Evolutionary conservation across 2,888 invertebrate genomes (phyloP), one percentile per base, ranked within the genome.

Genomic region (Atrina japonica): DNA sequence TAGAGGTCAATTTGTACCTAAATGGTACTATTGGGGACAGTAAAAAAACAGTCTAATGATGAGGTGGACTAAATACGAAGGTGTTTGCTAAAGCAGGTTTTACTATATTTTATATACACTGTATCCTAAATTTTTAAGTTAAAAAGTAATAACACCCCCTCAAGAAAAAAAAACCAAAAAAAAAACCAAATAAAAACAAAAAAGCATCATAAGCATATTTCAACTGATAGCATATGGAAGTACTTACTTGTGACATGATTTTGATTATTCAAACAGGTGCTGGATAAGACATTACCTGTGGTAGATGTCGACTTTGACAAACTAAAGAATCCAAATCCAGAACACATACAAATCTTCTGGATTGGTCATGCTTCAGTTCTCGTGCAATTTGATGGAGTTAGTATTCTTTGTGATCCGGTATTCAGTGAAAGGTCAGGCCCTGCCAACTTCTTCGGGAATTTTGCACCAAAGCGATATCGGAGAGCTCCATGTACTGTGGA

Each of bases 331-430:
- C 81, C 83, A 30, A 85, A 86, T 29, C 66, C 66, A 6, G 68
- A 76, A 47, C 85, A 83, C 11, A 75, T 90, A 7, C 83, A 86
- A 55, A 81, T 85, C 5, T 88, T 91, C 23, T 92, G 92, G 92
- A 84, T 92, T 2, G 92, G 92, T 9, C 92, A 92, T 81, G 91
- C 92, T 2, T 89, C 91, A 6, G 86, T 91, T 21, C 83, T 92
- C 7, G 89, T 92, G 1, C 88, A 91, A 65, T 27, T 63, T 30
- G 56, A 56, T 18, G 91, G 87, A 16, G 56, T 89, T 18, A 88
- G 80, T 30, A 82, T 92, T 49, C 81, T 92, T 16, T 91, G 91
- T 3, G 92, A 92, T 81, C 92, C 92, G 2, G 86, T 92, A 14
- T 92, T 91, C 85, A 87, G 90, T 56, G 75, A 87, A 0, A 75